Conservation (phyloP, 2,888 invertebrate genomes). For the Patella ulyssiponensis region DNA sequence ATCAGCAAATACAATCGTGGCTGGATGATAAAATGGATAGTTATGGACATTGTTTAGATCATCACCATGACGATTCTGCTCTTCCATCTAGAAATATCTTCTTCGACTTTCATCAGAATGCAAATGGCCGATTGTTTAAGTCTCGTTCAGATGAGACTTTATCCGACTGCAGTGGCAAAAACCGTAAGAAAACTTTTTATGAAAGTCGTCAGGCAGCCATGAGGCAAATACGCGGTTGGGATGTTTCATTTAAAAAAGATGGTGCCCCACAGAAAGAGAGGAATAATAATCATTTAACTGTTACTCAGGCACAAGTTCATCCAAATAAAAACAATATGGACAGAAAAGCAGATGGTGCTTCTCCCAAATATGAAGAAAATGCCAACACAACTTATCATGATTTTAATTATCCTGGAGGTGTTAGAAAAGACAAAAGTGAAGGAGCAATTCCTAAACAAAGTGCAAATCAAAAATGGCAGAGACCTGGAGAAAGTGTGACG, state of each 20-base stretch:
- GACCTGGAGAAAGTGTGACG: not conserved
- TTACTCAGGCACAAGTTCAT: conserved; percentile 29
- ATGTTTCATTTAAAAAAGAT: conserved; percentile 51
- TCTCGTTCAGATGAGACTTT: conserved; percentile 70
- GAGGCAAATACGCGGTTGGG: conserved; percentile 65
- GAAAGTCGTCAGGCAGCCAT: conserved; percentile 62
- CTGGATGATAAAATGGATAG: conserved; percentile 59
- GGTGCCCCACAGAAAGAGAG: conserved; percentile 29
- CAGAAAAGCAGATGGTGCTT: conserved; percentile 31
- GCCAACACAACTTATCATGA: conserved; percentile 9
- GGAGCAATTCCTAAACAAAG: conserved; percentile 45
- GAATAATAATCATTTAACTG: conserved; percentile 19
- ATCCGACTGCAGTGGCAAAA: conserved; percentile 82
- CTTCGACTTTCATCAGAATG: conserved; percentile 55
- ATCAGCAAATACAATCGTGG: conserved; percentile 62
- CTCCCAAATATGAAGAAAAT: conserved; percentile 26
- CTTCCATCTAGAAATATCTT: conserved; percentile 58
- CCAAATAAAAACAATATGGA: conserved; percentile 17
- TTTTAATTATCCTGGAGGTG: conserved; percentile 16
- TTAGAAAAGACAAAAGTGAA: conserved; percentile 22
- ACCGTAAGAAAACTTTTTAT: conserved; percentile 61
- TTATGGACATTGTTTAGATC: conserved; percentile 63
- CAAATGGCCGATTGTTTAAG: conserved; percentile 61
- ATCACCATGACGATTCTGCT: conserved; percentile 65
- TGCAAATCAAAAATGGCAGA: conserved; percentile 10